Conservation (phyloP, 2,888 invertebrate species). For the Tipula unca region DNA sequence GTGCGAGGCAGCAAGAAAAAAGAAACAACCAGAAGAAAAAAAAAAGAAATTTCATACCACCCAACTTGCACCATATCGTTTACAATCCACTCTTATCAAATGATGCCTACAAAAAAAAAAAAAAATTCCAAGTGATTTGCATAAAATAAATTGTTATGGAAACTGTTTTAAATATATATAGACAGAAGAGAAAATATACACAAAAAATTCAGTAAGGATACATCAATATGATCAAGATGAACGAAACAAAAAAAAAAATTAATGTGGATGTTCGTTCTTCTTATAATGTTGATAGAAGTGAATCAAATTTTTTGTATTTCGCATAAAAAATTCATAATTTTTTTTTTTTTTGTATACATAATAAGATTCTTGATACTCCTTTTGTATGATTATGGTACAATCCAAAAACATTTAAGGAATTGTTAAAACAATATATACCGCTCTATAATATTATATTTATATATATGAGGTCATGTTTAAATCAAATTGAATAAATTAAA, state of each 20-base stretch:
- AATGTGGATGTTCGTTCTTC: neutral
- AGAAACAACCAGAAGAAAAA: neutral
- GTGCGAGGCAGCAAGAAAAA: neutral
- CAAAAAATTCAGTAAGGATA: neutral
- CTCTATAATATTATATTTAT: neutral
- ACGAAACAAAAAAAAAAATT: neutral
- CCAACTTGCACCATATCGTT: neutral
- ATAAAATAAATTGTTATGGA: neutral
- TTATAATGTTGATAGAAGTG: neutral
- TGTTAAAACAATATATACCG: neutral
- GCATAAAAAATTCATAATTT: neutral
- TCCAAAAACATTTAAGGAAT: neutral
- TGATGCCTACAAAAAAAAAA: neutral
- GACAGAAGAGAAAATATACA: neutral
- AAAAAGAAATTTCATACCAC: too few relatives aligned
- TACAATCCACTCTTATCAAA: neutral
- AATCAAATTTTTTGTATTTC: neutral
- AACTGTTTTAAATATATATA: neutral
- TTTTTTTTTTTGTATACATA: neutral
- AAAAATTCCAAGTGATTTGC: neutral
- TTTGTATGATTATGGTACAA: neutral
- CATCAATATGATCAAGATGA: neutral
- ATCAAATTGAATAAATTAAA: constrained; percentile 14
- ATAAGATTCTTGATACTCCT: too few relatives aligned
- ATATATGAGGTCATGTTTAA: neutral